Conservation (phyloP, 2,797 vertebrate genomes). For the Rhinophrynus dorsalis region DNA sequence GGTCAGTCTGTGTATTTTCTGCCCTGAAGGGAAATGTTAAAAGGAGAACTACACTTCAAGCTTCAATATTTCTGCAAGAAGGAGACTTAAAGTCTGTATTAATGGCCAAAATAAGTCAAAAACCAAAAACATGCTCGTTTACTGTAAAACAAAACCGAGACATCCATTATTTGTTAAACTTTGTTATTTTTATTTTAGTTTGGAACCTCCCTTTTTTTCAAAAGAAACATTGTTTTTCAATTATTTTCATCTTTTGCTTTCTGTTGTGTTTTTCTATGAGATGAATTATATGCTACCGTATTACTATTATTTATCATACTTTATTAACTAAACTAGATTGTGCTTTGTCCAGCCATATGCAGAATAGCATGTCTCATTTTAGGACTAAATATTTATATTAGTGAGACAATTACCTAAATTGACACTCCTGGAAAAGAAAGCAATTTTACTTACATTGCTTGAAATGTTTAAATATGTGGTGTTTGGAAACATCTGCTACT, state of each 20-base stretch:
- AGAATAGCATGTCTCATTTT: background rate
- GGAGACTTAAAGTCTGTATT: slow-evolving; percentile 66
- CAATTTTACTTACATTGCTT: slow-evolving; percentile 63
- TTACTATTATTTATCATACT: slow-evolving; percentile 46
- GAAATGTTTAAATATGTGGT: slow-evolving; percentile 58
- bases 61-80: slow-evolving; percentile 69
- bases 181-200: slow-evolving; percentile 66
- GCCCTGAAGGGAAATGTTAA: slow-evolving; percentile 80
- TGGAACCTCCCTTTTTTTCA: slow-evolving; percentile 68
- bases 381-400: slow-evolving; percentile 78
- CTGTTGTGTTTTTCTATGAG: slow-evolving; percentile 59
- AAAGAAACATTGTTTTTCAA: slow-evolving; percentile 70
- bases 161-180: slow-evolving; percentile 50
- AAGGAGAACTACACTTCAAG: slow-evolving; percentile 72
- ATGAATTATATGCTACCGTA: slow-evolving; percentile 56
- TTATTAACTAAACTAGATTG: background rate
- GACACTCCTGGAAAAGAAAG: slow-evolving; percentile 73
- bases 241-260: slow-evolving; percentile 66
- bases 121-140: slow-evolving; percentile 74
- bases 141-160: slow-evolving; percentile 70
- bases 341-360: background rate
- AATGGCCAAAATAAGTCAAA: slow-evolving; percentile 75
- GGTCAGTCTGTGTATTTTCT: slow-evolving; percentile 79
- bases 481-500: slow-evolving; percentile 64
- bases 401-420: slow-evolving; percentile 74